These are phyloP conservation scores for Anoplophora glabripennis DNA, from an alignment of 1,140 invertebrate genomes.

Conservation along the genomic window DNA sequence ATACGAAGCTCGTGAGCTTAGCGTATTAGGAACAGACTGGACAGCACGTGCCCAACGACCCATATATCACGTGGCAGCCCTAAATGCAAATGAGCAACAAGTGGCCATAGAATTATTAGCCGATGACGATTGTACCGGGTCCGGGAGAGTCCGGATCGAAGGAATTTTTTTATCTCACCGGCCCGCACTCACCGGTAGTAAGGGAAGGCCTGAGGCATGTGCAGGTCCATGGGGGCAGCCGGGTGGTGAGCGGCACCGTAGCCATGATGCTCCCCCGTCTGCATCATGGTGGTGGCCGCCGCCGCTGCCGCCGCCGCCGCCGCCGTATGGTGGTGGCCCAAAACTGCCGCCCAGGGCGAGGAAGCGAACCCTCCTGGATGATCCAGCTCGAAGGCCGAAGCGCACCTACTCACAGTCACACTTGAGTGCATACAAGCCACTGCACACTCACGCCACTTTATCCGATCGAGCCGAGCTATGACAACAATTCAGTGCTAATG, in stretches of 20 bases:
- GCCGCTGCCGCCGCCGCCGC: slow-evolving; percentile 52
- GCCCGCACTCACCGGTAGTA: slow-evolving; percentile 73
- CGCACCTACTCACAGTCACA: slow-evolving; percentile 40
- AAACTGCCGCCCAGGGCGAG: slow-evolving; percentile 66
- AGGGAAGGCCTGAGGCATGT: slow-evolving; percentile 82
- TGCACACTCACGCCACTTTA: slow-evolving; percentile 39
- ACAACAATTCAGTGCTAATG: background rate
- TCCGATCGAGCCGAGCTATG: too few species aligned
- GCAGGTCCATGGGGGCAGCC: slow-evolving; percentile 78
- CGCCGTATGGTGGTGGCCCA: slow-evolving; percentile 60
- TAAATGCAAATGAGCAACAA: slow-evolving; percentile 46
- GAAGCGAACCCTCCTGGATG: slow-evolving; percentile 66
- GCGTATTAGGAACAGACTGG: slow-evolving; percentile 5
- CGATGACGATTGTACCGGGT: too few species aligned
- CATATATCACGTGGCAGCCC: slow-evolving; percentile 41
- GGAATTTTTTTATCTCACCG: background rate
- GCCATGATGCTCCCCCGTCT: slow-evolving; percentile 50
- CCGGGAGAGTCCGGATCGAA: too few species aligned
- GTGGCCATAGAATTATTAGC: slow-evolving; percentile 25
- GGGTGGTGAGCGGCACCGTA: slow-evolving; percentile 54
- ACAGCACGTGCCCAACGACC: slow-evolving; percentile 38
- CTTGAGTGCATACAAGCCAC: slow-evolving; percentile 56
- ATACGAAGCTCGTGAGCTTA: background rate
- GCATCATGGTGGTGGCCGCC: slow-evolving; percentile 64
- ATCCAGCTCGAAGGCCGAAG: slow-evolving; percentile 55